Base-by-base conservation (phyloP, 2,888 invertebrate species). In the Drosophila subsilvestris region DNA sequence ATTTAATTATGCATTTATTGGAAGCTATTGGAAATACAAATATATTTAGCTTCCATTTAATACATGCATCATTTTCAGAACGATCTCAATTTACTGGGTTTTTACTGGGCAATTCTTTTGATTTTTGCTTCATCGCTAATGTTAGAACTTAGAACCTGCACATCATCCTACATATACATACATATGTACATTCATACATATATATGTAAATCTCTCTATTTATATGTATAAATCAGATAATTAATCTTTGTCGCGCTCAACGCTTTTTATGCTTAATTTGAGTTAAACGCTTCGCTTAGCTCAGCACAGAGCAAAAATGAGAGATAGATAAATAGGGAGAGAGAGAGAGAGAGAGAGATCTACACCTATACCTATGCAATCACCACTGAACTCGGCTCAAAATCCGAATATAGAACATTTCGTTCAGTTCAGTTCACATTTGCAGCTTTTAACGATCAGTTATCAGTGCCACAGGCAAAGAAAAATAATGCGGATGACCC, bases 201-300 rank as follows among this genome's bases (percentile, higher is more conserved):
- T 20, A 37, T 18, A 44, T 9, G 50, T 22, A 32, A 22, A 37
- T 51, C 17, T 60, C 0, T 42, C 42, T 59, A 5, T 37, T 12
- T 43, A 20, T 37, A 51, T 43, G 17, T 37, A 51, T 62, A 53
- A 27, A 72, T 54, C 55, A 53, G 55, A 56, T 75, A 79, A 77
- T 86, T 72, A 78, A 80, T 77, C 70, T 63, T 63, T 62, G 48
- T 69, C 50, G 47, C 60, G 76, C 47, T 69, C 51, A 80, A 76
- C 80, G 45, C 63, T 55, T 63, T 80, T 76, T 76, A 71, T 83
- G 56, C 86, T 74, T 75, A 69, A 72, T 82, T 75, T 71, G 55
- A 70, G 66, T 54, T 79, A 75, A 81, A 71, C 72, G 79, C 74
- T 66, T 80, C 79, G 75, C 55, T 78, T 74, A 78, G 53, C 75